These are phyloP conservation scores for Drosophila parvula DNA, from an alignment of 1,140 invertebrate species.

Conservation along the genomic window DNA sequence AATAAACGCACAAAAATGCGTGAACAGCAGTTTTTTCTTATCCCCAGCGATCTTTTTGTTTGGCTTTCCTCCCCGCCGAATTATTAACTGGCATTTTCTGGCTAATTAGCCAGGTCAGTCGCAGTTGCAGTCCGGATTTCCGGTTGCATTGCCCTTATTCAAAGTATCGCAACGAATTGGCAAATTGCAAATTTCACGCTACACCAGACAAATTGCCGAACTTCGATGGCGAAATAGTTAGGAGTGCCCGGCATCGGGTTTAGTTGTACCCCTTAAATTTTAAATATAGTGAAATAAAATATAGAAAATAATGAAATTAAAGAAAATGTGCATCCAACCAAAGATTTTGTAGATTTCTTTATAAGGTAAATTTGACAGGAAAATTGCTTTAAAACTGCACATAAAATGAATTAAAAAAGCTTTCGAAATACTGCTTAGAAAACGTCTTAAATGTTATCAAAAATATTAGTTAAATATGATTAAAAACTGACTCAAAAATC, in stretches of 20 bases:
- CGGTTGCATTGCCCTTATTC: slow-evolving; percentile 23
- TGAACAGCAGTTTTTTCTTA: slow-evolving; percentile 22
- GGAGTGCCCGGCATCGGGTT: not conserved
- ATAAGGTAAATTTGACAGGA: no score
- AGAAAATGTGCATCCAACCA: not conserved
- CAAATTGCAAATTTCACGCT: slow-evolving; percentile 62
- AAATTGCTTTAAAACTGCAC: not conserved
- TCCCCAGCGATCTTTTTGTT: slow-evolving; percentile 16
- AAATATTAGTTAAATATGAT: not conserved
- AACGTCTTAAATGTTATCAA: not conserved
- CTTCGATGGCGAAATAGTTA: slow-evolving; percentile 51
- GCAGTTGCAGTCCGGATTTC: slow-evolving; percentile 38
- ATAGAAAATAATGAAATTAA: not conserved
- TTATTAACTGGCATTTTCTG: slow-evolving; percentile 67
- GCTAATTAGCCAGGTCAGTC: slow-evolving; percentile 59
- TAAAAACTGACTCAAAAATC: not conserved
- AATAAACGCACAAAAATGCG: slow-evolving; percentile 21
- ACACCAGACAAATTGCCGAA: slow-evolving; percentile 28
- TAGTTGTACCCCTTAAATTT: slow-evolving; percentile 4
- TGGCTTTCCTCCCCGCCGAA: not conserved
- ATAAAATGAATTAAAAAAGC: not conserved
- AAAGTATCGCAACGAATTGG: slow-evolving; percentile 20
- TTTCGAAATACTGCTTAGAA: not conserved
- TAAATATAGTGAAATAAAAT: accelerated
- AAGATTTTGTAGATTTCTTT: not conserved